phyloP scores from a whole-genome alignment of 2,797 vertebrate genomes.

The Galagoides demidoff region DNA sequence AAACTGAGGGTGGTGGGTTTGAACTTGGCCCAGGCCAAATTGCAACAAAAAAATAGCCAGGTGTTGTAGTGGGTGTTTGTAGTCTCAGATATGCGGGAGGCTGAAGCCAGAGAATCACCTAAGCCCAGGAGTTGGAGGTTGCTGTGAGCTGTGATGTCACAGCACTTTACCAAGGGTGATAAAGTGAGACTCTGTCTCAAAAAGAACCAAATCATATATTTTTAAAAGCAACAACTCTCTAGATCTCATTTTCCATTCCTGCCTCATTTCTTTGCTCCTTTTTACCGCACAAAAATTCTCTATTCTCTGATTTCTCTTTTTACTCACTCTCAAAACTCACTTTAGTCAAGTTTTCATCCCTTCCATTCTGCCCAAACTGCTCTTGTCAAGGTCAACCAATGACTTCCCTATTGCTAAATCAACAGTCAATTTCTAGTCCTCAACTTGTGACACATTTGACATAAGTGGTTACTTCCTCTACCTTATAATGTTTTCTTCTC shows the following conservation, averaged over 20 bases:
- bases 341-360: neutral
- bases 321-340: neutral
- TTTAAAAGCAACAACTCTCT: neutral
- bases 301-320: conserved; percentile 21
- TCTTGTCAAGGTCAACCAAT: neutral
- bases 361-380: neutral
- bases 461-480: neutral
- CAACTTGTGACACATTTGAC: neutral
- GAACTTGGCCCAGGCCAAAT: no score
- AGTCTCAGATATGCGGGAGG: no score
- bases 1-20: no score
- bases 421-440: neutral
- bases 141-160: no score
- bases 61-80: no score
- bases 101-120: no score
- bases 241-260: neutral
- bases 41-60: no score
- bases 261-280: neutral
- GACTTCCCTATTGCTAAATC: neutral
- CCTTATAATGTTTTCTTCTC: neutral
- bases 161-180: no score
- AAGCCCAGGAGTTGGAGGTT: no score
- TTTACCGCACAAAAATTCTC: neutral
- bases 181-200: no score
- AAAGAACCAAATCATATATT: neutral